Evolutionary conservation across 2,888 invertebrate genomes (phyloP), one percentile per base, ranked within the genome.

Genomic region (Nycteola revayana): DNA sequence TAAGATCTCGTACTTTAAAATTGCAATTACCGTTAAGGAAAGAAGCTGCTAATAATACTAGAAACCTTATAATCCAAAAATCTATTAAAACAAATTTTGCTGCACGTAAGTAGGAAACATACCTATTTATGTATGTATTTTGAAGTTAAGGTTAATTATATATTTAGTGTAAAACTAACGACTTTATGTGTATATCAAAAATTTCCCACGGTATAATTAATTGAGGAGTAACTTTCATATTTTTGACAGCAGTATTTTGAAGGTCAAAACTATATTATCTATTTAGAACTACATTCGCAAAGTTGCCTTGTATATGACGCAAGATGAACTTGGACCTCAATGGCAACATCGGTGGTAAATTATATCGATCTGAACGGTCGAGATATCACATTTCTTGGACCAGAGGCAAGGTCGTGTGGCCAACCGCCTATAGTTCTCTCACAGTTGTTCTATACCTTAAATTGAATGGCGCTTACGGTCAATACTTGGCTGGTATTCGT

Each of bases 401-500:
- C 60, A 57, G 59, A 58, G 42, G 44, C 69, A 70, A 75, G 76
- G 77, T 50, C 74, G 61, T 42, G 39, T 33, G 55, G 48, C 52
- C 47, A n/a, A n/a, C n/a, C n/a, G n/a, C n/a, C n/a, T n/a, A 53
- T 44, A 35, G 51, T 14, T 14, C 14, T 14, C 3, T 5, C 3
- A 5, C 14, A 14, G 21, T 7, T 21, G 4, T 21, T 40, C 51
- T 47, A 50, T 61, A 62, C 68, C 56, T 71, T 74, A 68, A 59
- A 72, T 70, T 65, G 70, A 20, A 46, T 30, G 34, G 40, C 42
- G 63, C 39, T 51, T 60, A 67, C 70, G 58, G 41, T 61, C 65
- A 68, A 68, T 70, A 55, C 63, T 40, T 21, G 32, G 10, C 18
- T 25, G 24, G 30, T 37, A 34, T 29, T 30, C 51, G 25, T 42